Conservation (phyloP, 2,797 vertebrate genomes). For the Melanotaenia parkinsoni region DNA sequence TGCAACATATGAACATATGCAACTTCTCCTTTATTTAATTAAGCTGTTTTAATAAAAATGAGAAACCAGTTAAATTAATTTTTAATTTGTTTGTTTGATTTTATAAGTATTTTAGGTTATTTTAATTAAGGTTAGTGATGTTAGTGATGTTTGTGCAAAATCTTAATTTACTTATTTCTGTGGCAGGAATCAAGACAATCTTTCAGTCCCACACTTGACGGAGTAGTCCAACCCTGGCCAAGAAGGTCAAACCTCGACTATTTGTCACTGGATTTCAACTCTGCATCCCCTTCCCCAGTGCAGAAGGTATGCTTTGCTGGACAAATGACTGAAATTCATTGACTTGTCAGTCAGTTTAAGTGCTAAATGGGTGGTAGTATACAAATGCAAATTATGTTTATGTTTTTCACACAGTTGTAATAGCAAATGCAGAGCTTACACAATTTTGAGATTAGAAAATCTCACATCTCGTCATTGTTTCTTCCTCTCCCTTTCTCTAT, state of each 20-base stretch:
- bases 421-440: background rate
- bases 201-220: slow-evolving; percentile 76
- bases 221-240: slow-evolving; percentile 75
- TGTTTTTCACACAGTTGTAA: background rate
- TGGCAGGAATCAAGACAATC: slow-evolving; percentile 83
- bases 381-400: background rate
- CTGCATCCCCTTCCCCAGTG: slow-evolving; percentile 90
- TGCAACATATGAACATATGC: background rate
- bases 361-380: background rate
- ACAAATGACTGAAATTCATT: background rate
- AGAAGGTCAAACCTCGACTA: slow-evolving; percentile 93
- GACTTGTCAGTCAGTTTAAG: background rate
- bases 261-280: slow-evolving; percentile 96
- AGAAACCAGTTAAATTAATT: background rate
- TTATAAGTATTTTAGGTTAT: background rate
- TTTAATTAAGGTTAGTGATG: background rate
- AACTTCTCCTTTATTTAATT: background rate
- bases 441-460: background rate
- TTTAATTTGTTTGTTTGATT: background rate
- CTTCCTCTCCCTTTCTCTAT: slow-evolving; percentile 11
- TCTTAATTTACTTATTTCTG: slow-evolving; percentile 35
- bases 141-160: background rate
- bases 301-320: slow-evolving; percentile 88
- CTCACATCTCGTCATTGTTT: background rate
- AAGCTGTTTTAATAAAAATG: background rate